Evolutionary conservation across 2,113 vertebrate genomes (phyloP).

Genomic region (Neotoma lepida): DNA sequence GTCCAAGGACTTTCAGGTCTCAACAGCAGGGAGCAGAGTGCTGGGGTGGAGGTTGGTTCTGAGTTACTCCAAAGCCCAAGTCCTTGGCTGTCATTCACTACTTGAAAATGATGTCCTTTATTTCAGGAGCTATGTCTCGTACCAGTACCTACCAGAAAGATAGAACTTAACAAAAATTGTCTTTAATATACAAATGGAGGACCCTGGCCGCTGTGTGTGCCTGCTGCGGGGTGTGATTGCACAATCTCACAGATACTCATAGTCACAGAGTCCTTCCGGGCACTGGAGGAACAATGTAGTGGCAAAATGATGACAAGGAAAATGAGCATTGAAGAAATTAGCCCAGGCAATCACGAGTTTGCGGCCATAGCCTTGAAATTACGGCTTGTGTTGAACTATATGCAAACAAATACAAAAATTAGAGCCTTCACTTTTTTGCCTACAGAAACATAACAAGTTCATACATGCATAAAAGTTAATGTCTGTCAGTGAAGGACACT

Average conservation of each 20-base stretch:
- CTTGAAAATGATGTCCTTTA: neutral
- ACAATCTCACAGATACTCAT: fast-evolving
- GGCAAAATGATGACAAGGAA: neutral
- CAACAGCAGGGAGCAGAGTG: neutral
- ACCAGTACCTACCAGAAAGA: neutral
- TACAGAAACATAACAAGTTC: slow-evolving; percentile 65
- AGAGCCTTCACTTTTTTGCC: slow-evolving; percentile 53
- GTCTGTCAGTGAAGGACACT: slow-evolving; percentile 54
- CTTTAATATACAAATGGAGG: neutral
- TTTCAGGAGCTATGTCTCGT: neutral
- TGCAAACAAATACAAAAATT: slow-evolving; percentile 68
- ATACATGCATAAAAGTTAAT: slow-evolving; percentile 58
- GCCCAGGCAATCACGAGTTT: slow-evolving; percentile 45
- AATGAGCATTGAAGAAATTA: slow-evolving; percentile 49
- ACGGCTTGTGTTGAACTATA: slow-evolving; percentile 58
- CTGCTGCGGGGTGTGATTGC: neutral
- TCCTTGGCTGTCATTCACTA: neutral
- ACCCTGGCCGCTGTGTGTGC: neutral
- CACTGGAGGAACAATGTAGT: neutral
- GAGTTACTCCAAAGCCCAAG: neutral
- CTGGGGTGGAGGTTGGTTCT: neutral
- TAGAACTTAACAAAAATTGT: neutral
- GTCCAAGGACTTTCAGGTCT: neutral
- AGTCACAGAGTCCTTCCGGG: neutral
- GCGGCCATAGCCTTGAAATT: slow-evolving; percentile 43